A percentile compares a stretch with the other conserved stretches of the same genome.
Evolutionary conservation across 2,797 vertebrate species (phyloP).

Genomic region (Luscinia luscinia): DNA sequence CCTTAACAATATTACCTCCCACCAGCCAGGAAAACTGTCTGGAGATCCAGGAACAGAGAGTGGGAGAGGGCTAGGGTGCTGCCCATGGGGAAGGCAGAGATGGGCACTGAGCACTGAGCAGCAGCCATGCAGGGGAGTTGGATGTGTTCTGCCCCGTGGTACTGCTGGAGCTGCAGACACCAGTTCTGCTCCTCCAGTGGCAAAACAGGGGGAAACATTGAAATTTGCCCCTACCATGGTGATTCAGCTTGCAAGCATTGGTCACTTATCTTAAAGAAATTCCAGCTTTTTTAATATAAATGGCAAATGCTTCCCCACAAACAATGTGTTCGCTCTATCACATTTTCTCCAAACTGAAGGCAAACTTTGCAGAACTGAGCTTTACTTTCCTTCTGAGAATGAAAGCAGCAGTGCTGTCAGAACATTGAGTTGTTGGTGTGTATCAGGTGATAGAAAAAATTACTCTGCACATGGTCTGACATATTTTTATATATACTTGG

Average conservation of each 20-base stretch:
- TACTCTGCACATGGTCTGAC: neutral
- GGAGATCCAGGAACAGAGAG: neutral
- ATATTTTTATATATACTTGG: neutral
- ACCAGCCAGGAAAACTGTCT: neutral
- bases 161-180: neutral
- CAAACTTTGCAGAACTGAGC: conserved; percentile 25
- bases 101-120: neutral
- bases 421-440: conserved; percentile 1
- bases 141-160: neutral
- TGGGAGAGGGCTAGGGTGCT: neutral
- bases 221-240: neutral
- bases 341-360: conserved; percentile 3
- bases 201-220: neutral
- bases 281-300: neutral
- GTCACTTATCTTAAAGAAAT: neutral
- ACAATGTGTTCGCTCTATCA: neutral
- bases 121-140: neutral
- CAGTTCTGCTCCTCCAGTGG: neutral
- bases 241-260: neutral
- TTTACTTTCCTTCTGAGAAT: conserved; percentile 67
- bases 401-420: conserved; percentile 57
- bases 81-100: neutral
- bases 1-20: neutral
- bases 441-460: conserved; percentile 49
- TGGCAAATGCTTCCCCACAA: neutral